Base-by-base conservation (phyloP, 2,113 vertebrate species). In the Aplodontia rufa region DNA sequence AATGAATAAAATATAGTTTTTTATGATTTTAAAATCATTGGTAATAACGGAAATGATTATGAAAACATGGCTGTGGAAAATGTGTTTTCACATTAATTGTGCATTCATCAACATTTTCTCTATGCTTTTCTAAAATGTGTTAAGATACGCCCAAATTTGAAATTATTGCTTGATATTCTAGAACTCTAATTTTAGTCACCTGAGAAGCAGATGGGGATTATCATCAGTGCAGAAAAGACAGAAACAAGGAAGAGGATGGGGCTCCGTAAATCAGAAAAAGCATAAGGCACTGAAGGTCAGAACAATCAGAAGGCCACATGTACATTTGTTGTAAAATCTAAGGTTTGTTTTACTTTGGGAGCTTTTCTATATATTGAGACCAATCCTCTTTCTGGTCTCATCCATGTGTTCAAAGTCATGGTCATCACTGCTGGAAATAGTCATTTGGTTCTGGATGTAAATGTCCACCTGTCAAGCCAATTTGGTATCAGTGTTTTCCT, bases 141-240 rank as follows among this genome's bases (percentile, higher is more conserved):
- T 91, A 0, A 91, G 68, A 90, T 71, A 62, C 80, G 4, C 0
- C 49, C 62, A 87, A 16, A 37, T 60, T 96, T 96, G 3, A 20
- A 93, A 94, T 97, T 96, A 66, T 37, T 83, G 7, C 13, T 91
- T 87, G 19, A 3, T 72, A 64, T 68, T 64, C 60, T 76, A 95
- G 37, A 0, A 0, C 1, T 60, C 85, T 64, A 55, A 90, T 19
- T 49, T 84, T 74, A n/a, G 6, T 17, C 82, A 62, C 64, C 0
- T 95, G 37, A 86, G 53, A 64, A 53, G 5, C 42, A 64, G 45
- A 49, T 47, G 32, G 81, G 89, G 24, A 69, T 69, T 0, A 84
- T 16, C 8, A 45, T 0, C 42, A 0, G 60, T 42, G 5, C 13
- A 12, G 37, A 35, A 88, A 85, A 1, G 30, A 14, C 13, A 58